Percentiles rank a stretch among this genome's conserved stretches.
phyloP scores from a whole-genome alignment of 2,797 vertebrate species.

The Rallus crepitans region DNA sequence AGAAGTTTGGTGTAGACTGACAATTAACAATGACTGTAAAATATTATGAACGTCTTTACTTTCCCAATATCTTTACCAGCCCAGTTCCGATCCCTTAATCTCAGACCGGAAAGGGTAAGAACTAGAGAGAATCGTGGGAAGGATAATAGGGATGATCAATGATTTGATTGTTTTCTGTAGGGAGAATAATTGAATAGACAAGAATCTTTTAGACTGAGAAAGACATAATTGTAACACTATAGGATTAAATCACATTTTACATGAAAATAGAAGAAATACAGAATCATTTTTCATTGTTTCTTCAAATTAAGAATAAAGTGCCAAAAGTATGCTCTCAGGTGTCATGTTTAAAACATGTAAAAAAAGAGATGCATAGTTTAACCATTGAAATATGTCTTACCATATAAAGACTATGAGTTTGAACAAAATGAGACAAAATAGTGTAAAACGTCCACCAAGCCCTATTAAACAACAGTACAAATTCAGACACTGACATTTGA shows the following conservation, averaged over 20 bases:
- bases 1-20: not conserved
- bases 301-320: not conserved
- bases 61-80: not conserved
- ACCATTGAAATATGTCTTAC: not conserved
- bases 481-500: not conserved
- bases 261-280: not conserved
- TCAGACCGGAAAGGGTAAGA: not conserved
- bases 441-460: not conserved
- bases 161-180: not conserved
- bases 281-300: not conserved
- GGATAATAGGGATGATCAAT: not conserved
- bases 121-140: not conserved
- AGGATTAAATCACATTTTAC: not conserved
- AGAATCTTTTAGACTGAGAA: not conserved
- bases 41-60: not conserved
- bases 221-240: not conserved
- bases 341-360: not conserved
- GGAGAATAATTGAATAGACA: not conserved
- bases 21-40: not conserved
- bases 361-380: not conserved
- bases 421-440: not conserved
- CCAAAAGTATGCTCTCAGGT: not conserved
- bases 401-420: not conserved
- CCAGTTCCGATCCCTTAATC: not conserved
- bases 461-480: not conserved